These are phyloP conservation scores for Labeo calbasu DNA, from an alignment of 2,797 vertebrate genomes.

Conservation along the genomic window DNA sequence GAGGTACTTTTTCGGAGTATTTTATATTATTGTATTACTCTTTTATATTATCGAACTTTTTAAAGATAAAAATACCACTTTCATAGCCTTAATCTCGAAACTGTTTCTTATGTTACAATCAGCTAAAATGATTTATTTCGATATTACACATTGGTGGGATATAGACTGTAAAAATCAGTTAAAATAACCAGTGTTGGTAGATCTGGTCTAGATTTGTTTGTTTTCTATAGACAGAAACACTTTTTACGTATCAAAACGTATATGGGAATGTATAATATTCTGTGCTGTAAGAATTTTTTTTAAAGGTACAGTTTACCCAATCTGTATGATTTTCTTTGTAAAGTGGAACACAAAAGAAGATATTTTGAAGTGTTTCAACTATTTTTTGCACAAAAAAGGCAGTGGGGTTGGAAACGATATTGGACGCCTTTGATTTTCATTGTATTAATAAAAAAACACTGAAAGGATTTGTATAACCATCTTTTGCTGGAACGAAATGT, in stretches of 20 bases:
- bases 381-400: neutral
- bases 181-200: neutral
- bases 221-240: too few species aligned
- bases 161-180: too few species aligned
- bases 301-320: neutral
- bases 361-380: neutral
- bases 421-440: neutral
- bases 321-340: neutral
- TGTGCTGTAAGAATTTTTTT: too few species aligned
- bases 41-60: neutral
- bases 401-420: neutral
- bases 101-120: neutral
- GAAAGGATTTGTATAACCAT: neutral
- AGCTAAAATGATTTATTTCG: too few species aligned
- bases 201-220: neutral
- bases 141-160: neutral
- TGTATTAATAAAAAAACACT: neutral
- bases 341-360: neutral
- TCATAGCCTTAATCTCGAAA: neutral
- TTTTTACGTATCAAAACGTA: neutral
- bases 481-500: neutral
- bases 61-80: neutral
- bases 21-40: too few species aligned
- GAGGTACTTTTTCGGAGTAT: constrained; percentile 69
- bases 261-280: neutral